Evolutionary conservation across 2,797 vertebrate genomes (phyloP), one percentile per base, ranked within the genome.

Genomic region (Sebastes taczanowskii): DNA sequence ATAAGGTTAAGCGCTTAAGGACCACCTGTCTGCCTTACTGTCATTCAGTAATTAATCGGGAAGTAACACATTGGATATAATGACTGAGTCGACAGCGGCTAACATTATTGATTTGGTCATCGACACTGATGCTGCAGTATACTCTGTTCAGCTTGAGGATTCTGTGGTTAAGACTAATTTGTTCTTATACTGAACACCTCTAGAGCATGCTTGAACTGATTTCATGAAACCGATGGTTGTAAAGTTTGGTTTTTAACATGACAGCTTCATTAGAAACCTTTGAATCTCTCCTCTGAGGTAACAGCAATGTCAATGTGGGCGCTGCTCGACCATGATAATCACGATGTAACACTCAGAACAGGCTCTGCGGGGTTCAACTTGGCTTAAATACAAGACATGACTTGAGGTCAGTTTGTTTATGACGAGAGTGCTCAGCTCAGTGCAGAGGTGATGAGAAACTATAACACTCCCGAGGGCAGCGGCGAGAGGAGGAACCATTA

Each of bases 361-460:
- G 42, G 23, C 62, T 79, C 63, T 10, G 32, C 13, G 0, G 22
- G 56, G 69, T 77, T 82, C 66, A 78, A 68, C 53, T 65, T 73
- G 53, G 65, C 76, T 86, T 67, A 66, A 88, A 86, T 78, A 74
- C 70, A 74, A 79, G 62, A 69, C 13, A 3, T 14, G 29, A 72
- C 67, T 76, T 58, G 61, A 58, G 74, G 72, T 87, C 49, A 64
- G 81, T 83, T 66, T 83, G 62, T 87, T 87, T 85, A 67, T 59
- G 49, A 68, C 4, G 56, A 79, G 34, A 53, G 67, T 23, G 64
- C 56, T 80, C 58, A 9, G 63, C 61, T 86, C 65, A 29, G 59
- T 59, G 86, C 71, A 73, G 82, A 83, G 85, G 85, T 86, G 88
- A 87, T 84, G 82, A 88, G 81, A 80, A 86, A 74, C 79, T 81